Evolutionary conservation across 1,140 invertebrate species (phyloP).

Genomic region (Formica selysi): DNA sequence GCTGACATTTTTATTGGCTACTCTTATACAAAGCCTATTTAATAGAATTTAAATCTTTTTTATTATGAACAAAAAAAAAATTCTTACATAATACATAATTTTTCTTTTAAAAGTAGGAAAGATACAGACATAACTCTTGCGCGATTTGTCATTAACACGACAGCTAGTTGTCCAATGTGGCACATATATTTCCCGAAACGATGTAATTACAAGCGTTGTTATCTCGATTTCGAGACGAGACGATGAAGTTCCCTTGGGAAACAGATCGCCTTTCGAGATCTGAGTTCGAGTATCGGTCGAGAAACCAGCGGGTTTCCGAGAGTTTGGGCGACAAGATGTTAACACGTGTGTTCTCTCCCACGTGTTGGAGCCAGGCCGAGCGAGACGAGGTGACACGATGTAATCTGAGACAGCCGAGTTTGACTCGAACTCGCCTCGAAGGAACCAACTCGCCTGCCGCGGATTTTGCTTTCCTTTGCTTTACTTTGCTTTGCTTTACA

Average conservation of each 20-base stretch:
- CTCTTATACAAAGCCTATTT: conserved; percentile 49
- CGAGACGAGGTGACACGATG: conserved; percentile 80
- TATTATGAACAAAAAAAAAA: neutral
- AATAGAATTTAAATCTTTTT: neutral
- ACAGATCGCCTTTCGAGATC: conserved; percentile 39
- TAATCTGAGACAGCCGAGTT: conserved; percentile 82
- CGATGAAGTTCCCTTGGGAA: conserved; percentile 19
- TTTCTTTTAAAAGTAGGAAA: neutral
- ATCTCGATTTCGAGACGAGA: conserved; percentile 24
- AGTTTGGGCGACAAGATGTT: conserved; percentile 82
- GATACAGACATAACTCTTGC: neutral
- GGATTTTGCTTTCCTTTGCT: conserved; percentile 47
- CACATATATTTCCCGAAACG: conserved; percentile 11
- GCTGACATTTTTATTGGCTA: conserved; percentile 53
- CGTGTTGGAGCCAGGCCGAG: conserved; percentile 70
- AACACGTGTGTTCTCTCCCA: conserved; percentile 79
- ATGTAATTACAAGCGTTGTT: conserved; percentile 54
- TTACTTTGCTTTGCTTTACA: conserved; percentile 55
- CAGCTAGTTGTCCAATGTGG: neutral
- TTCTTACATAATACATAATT: neutral
- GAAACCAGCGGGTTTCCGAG: conserved; percentile 60
- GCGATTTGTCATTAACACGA: conserved; percentile 1
- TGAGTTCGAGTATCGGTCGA: conserved; percentile 26
- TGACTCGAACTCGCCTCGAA: conserved; percentile 54
- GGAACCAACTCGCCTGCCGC: conserved; percentile 49